Evolutionary conservation across 2,888 invertebrate species (phyloP).

Genomic region (Andrena dorsata): DNA sequence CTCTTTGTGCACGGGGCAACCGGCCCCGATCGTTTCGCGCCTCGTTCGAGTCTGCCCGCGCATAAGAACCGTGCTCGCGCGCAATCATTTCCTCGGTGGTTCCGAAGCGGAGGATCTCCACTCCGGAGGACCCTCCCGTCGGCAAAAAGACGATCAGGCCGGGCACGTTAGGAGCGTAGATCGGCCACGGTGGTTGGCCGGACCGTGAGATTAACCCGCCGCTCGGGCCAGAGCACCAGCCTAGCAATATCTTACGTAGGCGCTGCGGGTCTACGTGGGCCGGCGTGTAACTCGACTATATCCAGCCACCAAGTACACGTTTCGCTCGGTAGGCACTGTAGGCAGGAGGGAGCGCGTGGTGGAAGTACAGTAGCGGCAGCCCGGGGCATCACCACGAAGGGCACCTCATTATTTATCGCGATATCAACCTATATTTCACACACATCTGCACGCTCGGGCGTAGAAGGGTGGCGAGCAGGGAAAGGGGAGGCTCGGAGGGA

Average conservation of each 20-base stretch:
- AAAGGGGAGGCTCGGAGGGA: constrained; percentile 42
- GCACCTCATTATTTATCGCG: constrained; percentile 84
- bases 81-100: not conserved
- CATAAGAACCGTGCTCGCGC: not conserved
- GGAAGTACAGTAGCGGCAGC: constrained; percentile 82
- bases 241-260: constrained; percentile 59
- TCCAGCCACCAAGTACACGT: constrained; percentile 63
- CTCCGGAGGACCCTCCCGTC: not conserved
- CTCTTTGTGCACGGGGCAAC: not conserved
- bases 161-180: constrained; percentile 8
- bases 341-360: constrained; percentile 66
- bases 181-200: constrained; percentile 35
- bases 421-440: constrained; percentile 84
- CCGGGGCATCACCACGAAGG: constrained; percentile 82
- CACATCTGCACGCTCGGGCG: constrained; percentile 65
- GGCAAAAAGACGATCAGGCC: not conserved
- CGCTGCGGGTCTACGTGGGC: constrained; percentile 60
- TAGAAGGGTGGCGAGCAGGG: constrained; percentile 35
- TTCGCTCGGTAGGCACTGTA: constrained; percentile 55
- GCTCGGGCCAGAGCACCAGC: not conserved
- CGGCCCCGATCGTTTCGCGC: not conserved
- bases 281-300: constrained; percentile 35
- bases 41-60: not conserved
- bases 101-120: not conserved
- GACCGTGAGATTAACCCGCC: constrained; percentile 30